These are phyloP conservation scores for Salvelinus sp. DNA, from an alignment of 2,113 vertebrate species.

Conservation along the genomic window DNA sequence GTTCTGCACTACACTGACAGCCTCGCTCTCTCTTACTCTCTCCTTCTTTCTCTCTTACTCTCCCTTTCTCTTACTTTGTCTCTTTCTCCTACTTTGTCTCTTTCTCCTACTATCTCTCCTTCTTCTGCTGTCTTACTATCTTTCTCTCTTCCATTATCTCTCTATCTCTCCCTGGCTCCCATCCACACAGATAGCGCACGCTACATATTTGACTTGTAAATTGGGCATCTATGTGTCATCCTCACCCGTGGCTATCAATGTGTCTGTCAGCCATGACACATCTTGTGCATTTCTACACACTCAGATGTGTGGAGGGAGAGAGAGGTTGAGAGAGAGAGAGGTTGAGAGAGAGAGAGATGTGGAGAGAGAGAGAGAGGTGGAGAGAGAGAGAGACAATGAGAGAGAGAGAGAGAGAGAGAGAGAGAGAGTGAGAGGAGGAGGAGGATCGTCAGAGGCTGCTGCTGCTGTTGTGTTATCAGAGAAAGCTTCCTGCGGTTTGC, in stretches of 20 bases:
- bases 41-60: neutral
- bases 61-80: neutral
- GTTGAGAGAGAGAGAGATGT: neutral
- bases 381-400: too few relatives aligned
- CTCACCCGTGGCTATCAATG: slow-evolving; percentile 67
- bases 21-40: neutral
- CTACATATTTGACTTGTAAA: slow-evolving; percentile 69
- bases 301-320: neutral
- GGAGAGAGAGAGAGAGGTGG: neutral
- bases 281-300: slow-evolving; percentile 23
- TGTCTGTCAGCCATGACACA: slow-evolving; percentile 54
- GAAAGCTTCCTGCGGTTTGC: slow-evolving; percentile 11
- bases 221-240: slow-evolving; percentile 63
- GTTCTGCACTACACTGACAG: neutral
- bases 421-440: too few relatives aligned
- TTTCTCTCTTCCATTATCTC: slow-evolving; percentile 7
- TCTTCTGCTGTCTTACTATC: neutral
- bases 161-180: slow-evolving; percentile 24
- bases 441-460: slow-evolving; percentile 3
- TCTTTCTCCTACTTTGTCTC: neutral
- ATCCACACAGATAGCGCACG: neutral
- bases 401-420: too few relatives aligned
- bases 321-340: neutral
- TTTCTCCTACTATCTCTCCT: neutral
- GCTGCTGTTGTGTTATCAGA: neutral